Percentiles rank a stretch among this genome's conserved stretches.
phyloP scores from a whole-genome alignment of 2,888 invertebrate species.

The Drosophila macrospina region DNA sequence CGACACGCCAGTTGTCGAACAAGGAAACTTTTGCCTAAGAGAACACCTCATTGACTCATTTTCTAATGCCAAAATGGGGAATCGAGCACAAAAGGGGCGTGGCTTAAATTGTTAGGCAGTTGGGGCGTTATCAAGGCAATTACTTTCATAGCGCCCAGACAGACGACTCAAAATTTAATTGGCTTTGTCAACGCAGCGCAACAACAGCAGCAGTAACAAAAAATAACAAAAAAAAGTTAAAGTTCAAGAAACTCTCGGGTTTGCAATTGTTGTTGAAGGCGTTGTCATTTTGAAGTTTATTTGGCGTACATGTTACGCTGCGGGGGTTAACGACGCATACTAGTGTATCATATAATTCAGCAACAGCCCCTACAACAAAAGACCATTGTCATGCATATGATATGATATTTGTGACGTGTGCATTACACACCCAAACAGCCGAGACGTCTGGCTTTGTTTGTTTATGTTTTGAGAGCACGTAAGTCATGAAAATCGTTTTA shows the following conservation, averaged over 20 bases:
- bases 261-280: slow-evolving; percentile 44
- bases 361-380: slow-evolving; percentile 21
- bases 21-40: slow-evolving; percentile 22
- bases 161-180: slow-evolving; percentile 25
- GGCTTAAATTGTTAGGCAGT: slow-evolving; percentile 46
- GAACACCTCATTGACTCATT: slow-evolving; percentile 59
- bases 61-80: slow-evolving; percentile 53
- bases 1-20: slow-evolving; percentile 52
- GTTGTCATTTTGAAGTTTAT: slow-evolving; percentile 63
- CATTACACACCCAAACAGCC: slow-evolving; percentile 13
- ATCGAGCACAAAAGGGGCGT: slow-evolving; percentile 27
- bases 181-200: slow-evolving; percentile 40
- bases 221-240: slow-evolving; percentile 32
- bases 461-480: slow-evolving; percentile 38
- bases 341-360: slow-evolving; percentile 10
- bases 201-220: slow-evolving; percentile 14
- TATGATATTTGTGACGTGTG: slow-evolving; percentile 30
- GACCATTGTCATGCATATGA: slow-evolving; percentile 32
- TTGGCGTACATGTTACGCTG: slow-evolving; percentile 53
- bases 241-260: slow-evolving; percentile 60
- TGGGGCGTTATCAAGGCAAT: slow-evolving; percentile 42
- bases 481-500: slow-evolving; percentile 65
- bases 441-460: slow-evolving; percentile 36
- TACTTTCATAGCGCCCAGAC: slow-evolving; percentile 31
- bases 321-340: slow-evolving; percentile 32